phyloP scores from a whole-genome alignment of 2,113 vertebrate species.

The Stomatorhinus ivindoensis region DNA sequence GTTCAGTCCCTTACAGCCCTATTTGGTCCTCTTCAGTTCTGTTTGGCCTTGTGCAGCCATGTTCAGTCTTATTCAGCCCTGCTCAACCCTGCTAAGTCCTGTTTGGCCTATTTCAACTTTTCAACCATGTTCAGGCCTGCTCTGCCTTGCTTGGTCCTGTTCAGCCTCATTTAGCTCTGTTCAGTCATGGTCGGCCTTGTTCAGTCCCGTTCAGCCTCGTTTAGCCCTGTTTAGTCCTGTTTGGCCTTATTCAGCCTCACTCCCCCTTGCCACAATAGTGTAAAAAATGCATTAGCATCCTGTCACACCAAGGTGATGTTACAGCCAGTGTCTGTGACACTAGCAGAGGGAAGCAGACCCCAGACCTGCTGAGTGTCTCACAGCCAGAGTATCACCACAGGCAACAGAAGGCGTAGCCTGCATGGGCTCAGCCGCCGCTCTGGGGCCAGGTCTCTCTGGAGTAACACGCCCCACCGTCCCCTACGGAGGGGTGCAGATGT shows the following conservation, averaged over 20 bases:
- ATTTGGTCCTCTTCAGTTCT: background rate
- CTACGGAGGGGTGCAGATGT: constrained; percentile 11
- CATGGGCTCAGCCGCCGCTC: background rate
- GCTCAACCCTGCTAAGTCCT: background rate
- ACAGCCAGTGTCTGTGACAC: background rate
- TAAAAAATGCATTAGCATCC: background rate
- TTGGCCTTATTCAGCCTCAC: background rate
- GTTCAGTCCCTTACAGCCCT: background rate
- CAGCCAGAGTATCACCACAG: background rate
- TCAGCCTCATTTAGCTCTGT: background rate
- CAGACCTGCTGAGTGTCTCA: background rate
- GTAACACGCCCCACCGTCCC: background rate
- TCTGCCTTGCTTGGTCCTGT: background rate
- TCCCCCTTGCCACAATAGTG: background rate
- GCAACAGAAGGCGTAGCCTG: background rate
- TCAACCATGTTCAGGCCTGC: no score
- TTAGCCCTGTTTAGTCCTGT: background rate
- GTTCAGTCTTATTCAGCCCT: background rate
- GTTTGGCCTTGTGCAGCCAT: background rate
- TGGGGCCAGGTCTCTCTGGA: background rate
- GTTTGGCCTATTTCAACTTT: background rate
- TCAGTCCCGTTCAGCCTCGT: background rate
- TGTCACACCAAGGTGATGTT: background rate
- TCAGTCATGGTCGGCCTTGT: background rate
- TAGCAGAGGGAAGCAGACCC: background rate